A percentile compares a stretch with the other conserved stretches of the same genome.
These are phyloP conservation scores for Oryzias dopingdopingensis DNA, from an alignment of 2,797 vertebrate genomes.

Conservation along the genomic window DNA sequence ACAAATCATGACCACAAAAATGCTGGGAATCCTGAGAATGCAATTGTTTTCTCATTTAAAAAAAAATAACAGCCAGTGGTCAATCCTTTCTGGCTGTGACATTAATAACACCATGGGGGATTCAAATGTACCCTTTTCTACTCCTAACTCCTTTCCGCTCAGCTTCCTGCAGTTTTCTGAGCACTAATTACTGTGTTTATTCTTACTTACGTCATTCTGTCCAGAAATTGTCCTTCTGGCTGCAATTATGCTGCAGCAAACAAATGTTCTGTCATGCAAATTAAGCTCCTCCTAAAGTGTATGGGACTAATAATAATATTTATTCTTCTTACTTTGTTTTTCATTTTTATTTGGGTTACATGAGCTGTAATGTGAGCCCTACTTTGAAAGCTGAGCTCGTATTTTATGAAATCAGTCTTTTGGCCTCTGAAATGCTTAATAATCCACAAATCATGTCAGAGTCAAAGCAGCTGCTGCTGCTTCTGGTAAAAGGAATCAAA, in stretches of 20 bases:
- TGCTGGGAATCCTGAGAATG: conserved; percentile 27
- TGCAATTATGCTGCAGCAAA: conserved; percentile 69
- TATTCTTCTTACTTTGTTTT: conserved; percentile 6
- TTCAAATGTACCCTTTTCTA: conserved; percentile 53
- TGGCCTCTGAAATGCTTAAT: too few species aligned
- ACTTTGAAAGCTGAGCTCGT: too few species aligned
- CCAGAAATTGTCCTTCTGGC: conserved; percentile 69
- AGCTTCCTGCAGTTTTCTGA: conserved; percentile 56
- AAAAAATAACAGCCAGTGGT: conserved; percentile 44
- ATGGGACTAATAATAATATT: not conserved
- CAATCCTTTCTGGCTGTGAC: conserved; percentile 52
- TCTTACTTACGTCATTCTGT: conserved; percentile 69
- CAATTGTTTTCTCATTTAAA: conserved; percentile 11
- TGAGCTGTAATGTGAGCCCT: not conserved
- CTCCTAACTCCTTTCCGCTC: conserved; percentile 38
- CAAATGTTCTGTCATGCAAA: conserved; percentile 50
- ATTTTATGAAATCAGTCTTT: too few species aligned
- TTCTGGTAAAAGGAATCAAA: too few species aligned
- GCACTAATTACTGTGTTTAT: conserved; percentile 79
- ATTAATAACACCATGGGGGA: conserved; percentile 68
- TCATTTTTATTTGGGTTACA: not conserved
- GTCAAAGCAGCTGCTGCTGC: too few species aligned
- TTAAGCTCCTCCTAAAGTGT: conserved; percentile 1
- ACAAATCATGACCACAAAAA: conserved; percentile 14
- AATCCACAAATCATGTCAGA: too few species aligned